Evolutionary conservation across 2,888 invertebrate genomes (phyloP), one percentile per base, ranked within the genome.

Genomic region (Tetrapedia diversipes): DNA sequence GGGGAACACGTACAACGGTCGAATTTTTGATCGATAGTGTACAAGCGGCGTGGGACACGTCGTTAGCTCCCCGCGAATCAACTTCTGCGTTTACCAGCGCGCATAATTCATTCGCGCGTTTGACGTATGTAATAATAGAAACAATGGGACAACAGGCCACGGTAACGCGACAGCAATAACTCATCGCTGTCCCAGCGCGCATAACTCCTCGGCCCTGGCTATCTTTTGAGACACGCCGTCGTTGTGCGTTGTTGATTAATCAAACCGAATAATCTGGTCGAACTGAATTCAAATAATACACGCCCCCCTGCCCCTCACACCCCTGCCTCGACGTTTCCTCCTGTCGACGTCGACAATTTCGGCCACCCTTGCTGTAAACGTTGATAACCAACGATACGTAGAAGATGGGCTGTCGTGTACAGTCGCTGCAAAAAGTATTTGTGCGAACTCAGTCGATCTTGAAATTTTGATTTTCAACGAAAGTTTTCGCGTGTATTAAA

Each of bases 71-170:
- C n/a, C 49, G 43, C 24, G 54, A 77, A 75, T 72, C 69, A 80
- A 80, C 77, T 80, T 80, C 72, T 64, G 61, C 63, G 67, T 66
- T 79, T 72, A 79, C 59, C 43, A 10, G 51, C 37, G 41, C 63
- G 69, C 64, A 57, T 70, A 83, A 77, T 81, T 81, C 56, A 80
- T 47, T 75, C 49, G 57, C 67, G 32, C 37, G 65, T 65, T 65
- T 78, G 76, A 69, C 74, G 77, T 71, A 71, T 71, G 80, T 68
- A 82, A 80, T 81, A 80, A 83, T 80, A 72, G 71, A 76, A 74
- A 78, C 73, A 72, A 82, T 76, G 76, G 83, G 59, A 60, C 79
- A 81, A 79, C 76, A 69, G 71, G 63, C 49, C 64, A 61, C 45
- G 76, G 76, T 79, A 81, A 77, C 80, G 73, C 67, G 72, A 72